A percentile compares a stretch with the other conserved stretches of the same genome.
These are phyloP conservation scores for Cacoxenus indagator DNA, from an alignment of 2,888 invertebrate genomes.

Conservation along the genomic window DNA sequence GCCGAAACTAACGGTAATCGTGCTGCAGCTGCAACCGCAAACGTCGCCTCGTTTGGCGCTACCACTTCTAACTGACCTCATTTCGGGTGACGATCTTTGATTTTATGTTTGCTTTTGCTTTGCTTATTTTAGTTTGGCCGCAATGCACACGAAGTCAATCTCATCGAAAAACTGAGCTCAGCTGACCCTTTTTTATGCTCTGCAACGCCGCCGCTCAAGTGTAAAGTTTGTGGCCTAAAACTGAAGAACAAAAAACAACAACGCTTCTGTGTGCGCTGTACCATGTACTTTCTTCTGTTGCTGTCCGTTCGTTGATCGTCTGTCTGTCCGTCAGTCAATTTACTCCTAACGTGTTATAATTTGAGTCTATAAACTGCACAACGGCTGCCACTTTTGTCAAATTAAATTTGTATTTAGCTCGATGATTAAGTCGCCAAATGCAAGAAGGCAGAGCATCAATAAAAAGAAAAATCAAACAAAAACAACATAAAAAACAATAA, in stretches of 20 bases:
- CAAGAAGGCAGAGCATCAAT: not conserved
- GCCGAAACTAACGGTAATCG: conserved; percentile 62
- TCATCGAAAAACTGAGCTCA: too few relatives aligned
- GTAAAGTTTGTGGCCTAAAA: conserved; percentile 64
- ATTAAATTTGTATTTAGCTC: conserved; percentile 57
- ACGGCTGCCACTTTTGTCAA: conserved; percentile 62
- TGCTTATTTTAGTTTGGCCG: conserved; percentile 47
- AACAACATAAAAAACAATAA: conserved; percentile 50
- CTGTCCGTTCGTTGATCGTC: not conserved
- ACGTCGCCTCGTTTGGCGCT: too few relatives aligned
- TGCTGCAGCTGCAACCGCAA: conserved; percentile 53
- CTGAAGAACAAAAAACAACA: conserved; percentile 33
- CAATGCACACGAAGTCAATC: conserved; percentile 49
- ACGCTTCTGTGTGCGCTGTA: too few relatives aligned
- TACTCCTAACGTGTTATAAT: not conserved
- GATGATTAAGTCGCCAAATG: conserved; percentile 18
- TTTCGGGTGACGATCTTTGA: not conserved
- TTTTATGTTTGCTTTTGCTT: not conserved
- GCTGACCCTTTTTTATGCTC: conserved; percentile 62
- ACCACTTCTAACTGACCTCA: not conserved
- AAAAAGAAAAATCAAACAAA: not conserved
- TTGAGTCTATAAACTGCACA: conserved; percentile 49
- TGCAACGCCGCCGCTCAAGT: conserved; percentile 60
- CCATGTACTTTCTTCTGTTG: conserved; percentile 4
- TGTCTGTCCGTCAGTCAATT: not conserved